These are phyloP conservation scores for Spatula versicolor DNA, from an alignment of 2,797 vertebrate species.

Conservation along the genomic window DNA sequence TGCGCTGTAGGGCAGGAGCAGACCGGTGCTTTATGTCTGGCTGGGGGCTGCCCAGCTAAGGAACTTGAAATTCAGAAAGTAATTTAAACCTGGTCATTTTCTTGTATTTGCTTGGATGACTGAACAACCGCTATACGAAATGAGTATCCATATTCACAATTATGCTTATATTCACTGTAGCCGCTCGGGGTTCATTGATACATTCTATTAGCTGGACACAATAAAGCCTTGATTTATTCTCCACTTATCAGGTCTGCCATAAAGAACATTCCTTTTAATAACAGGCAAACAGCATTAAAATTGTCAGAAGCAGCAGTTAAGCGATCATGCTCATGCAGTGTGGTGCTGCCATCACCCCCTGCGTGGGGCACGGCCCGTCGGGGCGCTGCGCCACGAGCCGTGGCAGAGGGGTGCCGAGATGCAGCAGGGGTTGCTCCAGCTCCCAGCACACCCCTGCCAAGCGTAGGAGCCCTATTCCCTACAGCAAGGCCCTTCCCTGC, in stretches of 20 bases:
- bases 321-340: rapidly evolving
- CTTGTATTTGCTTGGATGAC: background rate
- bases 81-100: constrained; percentile 14
- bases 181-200: constrained; percentile 7
- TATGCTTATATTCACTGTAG: background rate
- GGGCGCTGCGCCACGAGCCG: rapidly evolving
- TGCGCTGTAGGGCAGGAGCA: background rate
- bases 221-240: constrained; percentile 12
- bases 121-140: background rate
- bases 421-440: rapidly evolving
- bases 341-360: rapidly evolving
- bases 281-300: background rate
- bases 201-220: background rate
- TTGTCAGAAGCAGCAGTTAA: background rate
- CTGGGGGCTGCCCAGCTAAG: constrained; percentile 13
- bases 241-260: background rate
- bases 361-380: rapidly evolving
- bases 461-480: rapidly evolving
- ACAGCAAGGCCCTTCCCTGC: background rate
- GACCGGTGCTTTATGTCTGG: background rate
- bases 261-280: background rate
- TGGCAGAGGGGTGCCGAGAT: rapidly evolving
- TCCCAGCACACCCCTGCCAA: rapidly evolving
- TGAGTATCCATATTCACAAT: constrained; percentile 4
- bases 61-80: background rate